Percentiles rank a stretch among this genome's conserved stretches.
Conservation (phyloP, 2,797 vertebrate genomes). For the Alauda arvensis region DNA sequence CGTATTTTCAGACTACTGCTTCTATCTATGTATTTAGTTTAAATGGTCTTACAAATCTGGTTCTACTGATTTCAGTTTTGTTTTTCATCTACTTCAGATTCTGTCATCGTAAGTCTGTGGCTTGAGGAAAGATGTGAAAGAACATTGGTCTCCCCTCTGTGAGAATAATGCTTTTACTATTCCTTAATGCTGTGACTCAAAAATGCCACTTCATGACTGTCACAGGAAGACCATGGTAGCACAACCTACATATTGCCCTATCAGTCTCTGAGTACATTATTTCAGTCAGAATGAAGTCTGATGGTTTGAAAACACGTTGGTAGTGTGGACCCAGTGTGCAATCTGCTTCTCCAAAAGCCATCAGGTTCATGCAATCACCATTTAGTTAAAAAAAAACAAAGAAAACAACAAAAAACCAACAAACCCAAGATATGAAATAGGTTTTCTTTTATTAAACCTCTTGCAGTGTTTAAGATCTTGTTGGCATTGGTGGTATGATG, state of each 20-base stretch:
- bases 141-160: neutral
- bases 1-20: neutral
- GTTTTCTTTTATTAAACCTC: conserved; percentile 26
- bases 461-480: neutral
- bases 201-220: neutral
- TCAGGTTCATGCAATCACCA: neutral
- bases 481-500: neutral
- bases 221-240: neutral
- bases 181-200: neutral
- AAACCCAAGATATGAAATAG: neutral
- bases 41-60: neutral
- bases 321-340: neutral
- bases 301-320: neutral
- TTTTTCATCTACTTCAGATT: neutral
- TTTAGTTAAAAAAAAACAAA: neutral
- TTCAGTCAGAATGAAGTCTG: neutral
- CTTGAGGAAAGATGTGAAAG: neutral
- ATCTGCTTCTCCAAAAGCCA: neutral
- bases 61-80: neutral
- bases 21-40: neutral
- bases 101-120: neutral
- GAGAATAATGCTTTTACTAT: neutral
- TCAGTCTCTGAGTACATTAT: neutral
- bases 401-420: too few species aligned
- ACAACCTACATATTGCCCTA: accelerated